These are phyloP conservation scores for Chiloscyllium plagiosum DNA, from an alignment of 2,113 vertebrate genomes.

Conservation along the genomic window DNA sequence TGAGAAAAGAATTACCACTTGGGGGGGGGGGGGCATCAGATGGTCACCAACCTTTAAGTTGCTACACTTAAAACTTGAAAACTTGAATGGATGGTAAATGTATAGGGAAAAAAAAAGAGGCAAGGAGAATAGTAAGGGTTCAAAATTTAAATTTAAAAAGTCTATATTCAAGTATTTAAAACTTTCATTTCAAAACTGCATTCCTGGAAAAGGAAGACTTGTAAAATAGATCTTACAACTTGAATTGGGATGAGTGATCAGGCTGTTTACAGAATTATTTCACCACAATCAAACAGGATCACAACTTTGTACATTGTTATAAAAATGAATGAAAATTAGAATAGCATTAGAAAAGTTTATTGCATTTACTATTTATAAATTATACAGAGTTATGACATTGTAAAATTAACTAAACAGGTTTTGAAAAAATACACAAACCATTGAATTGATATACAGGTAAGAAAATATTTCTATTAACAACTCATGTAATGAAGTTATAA, in stretches of 20 bases:
- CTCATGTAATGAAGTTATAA: background rate
- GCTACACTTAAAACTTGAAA: background rate
- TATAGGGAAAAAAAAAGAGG: background rate
- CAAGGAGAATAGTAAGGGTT: background rate
- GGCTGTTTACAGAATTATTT: background rate
- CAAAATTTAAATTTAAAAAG: too few relatives aligned
- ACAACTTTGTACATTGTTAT: background rate
- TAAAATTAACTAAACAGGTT: background rate
- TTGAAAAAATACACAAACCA: background rate
- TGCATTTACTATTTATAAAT: conserved; percentile 12
- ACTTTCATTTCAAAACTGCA: background rate
- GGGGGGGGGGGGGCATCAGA: background rate
- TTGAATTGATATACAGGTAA: background rate
- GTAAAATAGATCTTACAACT: background rate
- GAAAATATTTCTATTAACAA: background rate
- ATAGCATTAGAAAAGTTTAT: conserved; percentile 13
- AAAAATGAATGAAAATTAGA: background rate
- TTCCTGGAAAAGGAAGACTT: background rate
- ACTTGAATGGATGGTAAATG: background rate
- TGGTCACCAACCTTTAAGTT: background rate
- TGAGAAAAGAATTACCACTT: background rate
- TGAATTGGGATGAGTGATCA: background rate
- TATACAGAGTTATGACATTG: background rate
- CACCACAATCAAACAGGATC: background rate
- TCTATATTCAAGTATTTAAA: too few relatives aligned